These are phyloP conservation scores for Nomada hirtipes DNA, from an alignment of 2,888 invertebrate species.

Conservation along the genomic window DNA sequence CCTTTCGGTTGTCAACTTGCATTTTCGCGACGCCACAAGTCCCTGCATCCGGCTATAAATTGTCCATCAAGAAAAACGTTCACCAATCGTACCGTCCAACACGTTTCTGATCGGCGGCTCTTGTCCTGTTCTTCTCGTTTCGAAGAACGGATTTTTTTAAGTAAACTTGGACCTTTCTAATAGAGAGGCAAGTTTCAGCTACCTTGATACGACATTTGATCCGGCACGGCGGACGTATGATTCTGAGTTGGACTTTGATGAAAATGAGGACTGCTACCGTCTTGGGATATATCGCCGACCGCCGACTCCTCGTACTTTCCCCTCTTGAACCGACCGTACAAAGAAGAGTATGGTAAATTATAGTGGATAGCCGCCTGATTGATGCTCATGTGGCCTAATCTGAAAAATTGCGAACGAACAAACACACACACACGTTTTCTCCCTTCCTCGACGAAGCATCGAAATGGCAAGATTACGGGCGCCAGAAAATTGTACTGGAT, in stretches of 20 bases:
- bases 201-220: conserved; percentile 84
- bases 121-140: conserved; percentile 6
- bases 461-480: neutral
- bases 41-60: conserved; percentile 44
- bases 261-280: conserved; percentile 82
- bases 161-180: conserved; percentile 75
- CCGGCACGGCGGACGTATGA: conserved; percentile 82
- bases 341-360: conserved; percentile 95
- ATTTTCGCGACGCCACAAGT: neutral
- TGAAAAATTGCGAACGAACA: conserved; percentile 79
- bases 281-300: conserved; percentile 82
- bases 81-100: conserved; percentile 33
- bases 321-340: conserved; percentile 95
- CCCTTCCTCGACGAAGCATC: neutral
- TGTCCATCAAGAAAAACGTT: conserved; percentile 30
- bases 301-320: conserved; percentile 90
- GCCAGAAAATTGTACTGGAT: neutral
- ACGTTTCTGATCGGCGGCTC: conserved; percentile 40
- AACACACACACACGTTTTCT: neutral
- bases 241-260: conserved; percentile 83
- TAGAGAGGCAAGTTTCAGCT: conserved; percentile 84
- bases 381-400: conserved; percentile 96
- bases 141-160: conserved; percentile 42
- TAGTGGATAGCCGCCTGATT: conserved; percentile 97
- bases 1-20: neutral